These are phyloP conservation scores for Poecilia picta DNA, from an alignment of 2,797 vertebrate species.

Conservation along the genomic window DNA sequence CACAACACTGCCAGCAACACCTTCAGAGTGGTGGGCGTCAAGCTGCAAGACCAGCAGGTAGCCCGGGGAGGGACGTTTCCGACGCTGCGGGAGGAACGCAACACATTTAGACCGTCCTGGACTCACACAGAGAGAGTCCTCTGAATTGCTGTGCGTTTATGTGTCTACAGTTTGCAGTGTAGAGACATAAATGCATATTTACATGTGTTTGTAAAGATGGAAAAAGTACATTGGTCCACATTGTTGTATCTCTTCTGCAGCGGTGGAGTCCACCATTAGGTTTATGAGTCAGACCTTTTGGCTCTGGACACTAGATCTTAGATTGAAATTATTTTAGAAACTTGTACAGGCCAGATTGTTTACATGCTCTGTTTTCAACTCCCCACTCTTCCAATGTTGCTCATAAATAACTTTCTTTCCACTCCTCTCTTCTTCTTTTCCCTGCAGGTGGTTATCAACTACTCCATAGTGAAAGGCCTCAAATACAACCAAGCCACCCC, in stretches of 20 bases:
- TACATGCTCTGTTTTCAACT: neutral
- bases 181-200: neutral
- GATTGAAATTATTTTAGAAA: neutral
- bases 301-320: neutral
- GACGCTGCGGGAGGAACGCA: neutral
- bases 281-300: neutral
- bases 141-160: neutral
- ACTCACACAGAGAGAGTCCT: neutral
- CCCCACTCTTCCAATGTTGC: neutral
- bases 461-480: slow-evolving; percentile 97
- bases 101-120: neutral
- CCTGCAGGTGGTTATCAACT: slow-evolving; percentile 97
- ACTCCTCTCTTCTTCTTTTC: neutral
- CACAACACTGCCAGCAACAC: slow-evolving; percentile 90
- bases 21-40: slow-evolving; percentile 94
- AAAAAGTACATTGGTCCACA: neutral
- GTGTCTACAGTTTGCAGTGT: too few relatives aligned
- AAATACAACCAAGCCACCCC: slow-evolving; percentile 99
- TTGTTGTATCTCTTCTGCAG: neutral
- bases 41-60: slow-evolving; percentile 99
- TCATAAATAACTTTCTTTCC: neutral
- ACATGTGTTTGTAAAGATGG: neutral
- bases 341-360: neutral
- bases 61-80: neutral
- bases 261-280: neutral